Evolutionary conservation across 2,113 vertebrate species (phyloP).

Genomic region (Mustelus asterias): DNA sequence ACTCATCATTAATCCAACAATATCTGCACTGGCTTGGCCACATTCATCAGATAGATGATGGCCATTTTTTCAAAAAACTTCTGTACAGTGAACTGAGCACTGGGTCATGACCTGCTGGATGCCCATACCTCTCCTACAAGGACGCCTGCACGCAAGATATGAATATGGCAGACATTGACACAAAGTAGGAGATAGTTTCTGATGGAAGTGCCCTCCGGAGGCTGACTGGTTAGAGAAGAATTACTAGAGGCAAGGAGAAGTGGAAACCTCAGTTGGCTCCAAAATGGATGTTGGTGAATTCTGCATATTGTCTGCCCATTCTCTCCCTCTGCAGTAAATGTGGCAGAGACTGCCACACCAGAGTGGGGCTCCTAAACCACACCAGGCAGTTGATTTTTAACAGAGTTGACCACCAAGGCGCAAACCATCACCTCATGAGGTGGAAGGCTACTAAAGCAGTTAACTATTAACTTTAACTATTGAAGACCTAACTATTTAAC

Average conservation of each 20-base stretch:
- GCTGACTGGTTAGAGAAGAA: background rate
- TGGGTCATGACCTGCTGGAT: background rate
- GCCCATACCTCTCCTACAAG: no score
- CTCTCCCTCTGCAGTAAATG: background rate
- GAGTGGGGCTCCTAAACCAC: background rate
- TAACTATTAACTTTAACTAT: background rate
- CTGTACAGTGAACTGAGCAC: background rate
- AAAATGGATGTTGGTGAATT: background rate
- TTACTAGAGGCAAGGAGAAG: background rate
- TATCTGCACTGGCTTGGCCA: background rate
- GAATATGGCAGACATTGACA: background rate
- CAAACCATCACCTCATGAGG: background rate
- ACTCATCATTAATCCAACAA: background rate
- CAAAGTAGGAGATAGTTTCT: background rate
- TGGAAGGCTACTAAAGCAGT: background rate
- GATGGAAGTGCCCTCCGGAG: background rate
- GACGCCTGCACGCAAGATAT: background rate
- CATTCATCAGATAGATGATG: background rate
- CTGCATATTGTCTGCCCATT: background rate
- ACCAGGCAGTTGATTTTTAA: background rate
- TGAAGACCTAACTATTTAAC: background rate
- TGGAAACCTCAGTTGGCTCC: background rate
- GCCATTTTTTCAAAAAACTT: background rate
- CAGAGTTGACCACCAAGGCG: background rate
- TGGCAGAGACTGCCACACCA: background rate